phyloP scores from a whole-genome alignment of 1,140 invertebrate species.

The Bombus confusus region DNA sequence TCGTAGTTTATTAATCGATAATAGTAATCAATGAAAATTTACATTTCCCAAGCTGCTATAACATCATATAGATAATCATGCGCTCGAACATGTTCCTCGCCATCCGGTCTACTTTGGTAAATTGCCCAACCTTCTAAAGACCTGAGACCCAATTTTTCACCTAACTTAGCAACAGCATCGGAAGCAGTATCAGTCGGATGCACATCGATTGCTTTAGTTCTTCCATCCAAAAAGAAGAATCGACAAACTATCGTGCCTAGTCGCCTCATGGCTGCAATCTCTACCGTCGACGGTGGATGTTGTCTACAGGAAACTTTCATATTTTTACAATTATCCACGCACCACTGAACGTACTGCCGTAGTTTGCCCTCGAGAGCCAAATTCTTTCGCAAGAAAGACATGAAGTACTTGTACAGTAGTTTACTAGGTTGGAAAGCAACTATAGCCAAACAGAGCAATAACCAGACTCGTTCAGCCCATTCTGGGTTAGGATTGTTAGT shows the following conservation, averaged over 20 bases:
- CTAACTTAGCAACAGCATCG: slow-evolving; percentile 93
- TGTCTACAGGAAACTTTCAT: slow-evolving; percentile 91
- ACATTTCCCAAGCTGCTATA: slow-evolving; percentile 96
- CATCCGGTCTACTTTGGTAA: slow-evolving; percentile 92
- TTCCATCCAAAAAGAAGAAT: slow-evolving; percentile 97
- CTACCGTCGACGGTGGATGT: slow-evolving; percentile 94
- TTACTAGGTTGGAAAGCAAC: slow-evolving; percentile 97
- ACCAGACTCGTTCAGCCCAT: slow-evolving; percentile 92
- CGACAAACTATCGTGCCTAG: slow-evolving; percentile 96
- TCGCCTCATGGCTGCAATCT: slow-evolving; percentile 96
- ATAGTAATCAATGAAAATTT: slow-evolving; percentile 76
- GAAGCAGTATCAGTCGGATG: slow-evolving; percentile 96
- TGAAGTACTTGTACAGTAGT: slow-evolving; percentile 89
- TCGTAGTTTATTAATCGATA: not conserved
- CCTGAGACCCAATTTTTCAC: slow-evolving; percentile 92
- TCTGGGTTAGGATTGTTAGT: slow-evolving; percentile 93
- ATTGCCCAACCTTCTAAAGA: slow-evolving; percentile 97
- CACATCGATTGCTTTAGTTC: slow-evolving; percentile 97
- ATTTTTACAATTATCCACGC: slow-evolving; percentile 95
- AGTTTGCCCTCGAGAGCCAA: slow-evolving; percentile 87
- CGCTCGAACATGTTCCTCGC: slow-evolving; percentile 95
- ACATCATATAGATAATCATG: slow-evolving; percentile 97
- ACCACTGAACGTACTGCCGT: slow-evolving; percentile 95
- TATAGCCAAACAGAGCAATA: slow-evolving; percentile 93
- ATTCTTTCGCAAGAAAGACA: slow-evolving; percentile 90